These are phyloP conservation scores for Drosophila repletoides DNA, from an alignment of 1,140 invertebrate species.

Conservation along the genomic window DNA sequence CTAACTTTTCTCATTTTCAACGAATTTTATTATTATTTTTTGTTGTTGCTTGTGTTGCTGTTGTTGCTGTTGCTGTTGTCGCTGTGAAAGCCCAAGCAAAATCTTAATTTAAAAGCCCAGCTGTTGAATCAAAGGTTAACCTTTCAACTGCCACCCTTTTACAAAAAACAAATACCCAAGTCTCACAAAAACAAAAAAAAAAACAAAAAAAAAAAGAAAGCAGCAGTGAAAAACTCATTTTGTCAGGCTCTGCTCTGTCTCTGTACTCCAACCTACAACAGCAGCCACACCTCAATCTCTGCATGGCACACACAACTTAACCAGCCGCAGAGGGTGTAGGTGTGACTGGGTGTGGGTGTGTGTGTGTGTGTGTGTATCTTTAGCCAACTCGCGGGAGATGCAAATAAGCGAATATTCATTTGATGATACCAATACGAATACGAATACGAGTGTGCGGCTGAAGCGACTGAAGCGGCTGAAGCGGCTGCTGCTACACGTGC, in stretches of 20 bases:
- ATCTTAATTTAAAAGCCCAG: constrained; percentile 80
- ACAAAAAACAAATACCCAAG: background rate
- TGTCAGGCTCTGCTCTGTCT: constrained; percentile 44
- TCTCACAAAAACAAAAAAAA: constrained; percentile 4
- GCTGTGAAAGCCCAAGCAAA: constrained; percentile 35
- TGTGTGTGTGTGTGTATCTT: constrained; percentile 5
- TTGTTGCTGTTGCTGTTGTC: no score
- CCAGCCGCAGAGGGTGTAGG: constrained; percentile 10
- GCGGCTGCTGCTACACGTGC: constrained; percentile 53
- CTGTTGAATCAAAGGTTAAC: constrained; percentile 81
- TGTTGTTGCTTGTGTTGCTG: constrained; percentile 9
- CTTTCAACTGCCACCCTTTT: constrained; percentile 47
- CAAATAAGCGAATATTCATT: constrained; percentile 81
- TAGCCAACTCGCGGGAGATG: constrained; percentile 48
- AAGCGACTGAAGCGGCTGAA: background rate
- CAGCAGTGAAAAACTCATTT: constrained; percentile 71
- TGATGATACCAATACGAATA: constrained; percentile 73
- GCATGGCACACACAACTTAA: constrained; percentile 13
- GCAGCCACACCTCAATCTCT: constrained; percentile 42
- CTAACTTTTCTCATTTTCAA: constrained; percentile 49
- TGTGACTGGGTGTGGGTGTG: no score
- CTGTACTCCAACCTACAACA: constrained; percentile 13
- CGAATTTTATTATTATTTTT: constrained; percentile 28
- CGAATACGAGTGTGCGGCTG: constrained; percentile 27
- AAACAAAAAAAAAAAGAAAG: constrained; percentile 35